phyloP scores from a whole-genome alignment of 2,113 vertebrate species.

The Coptodon rendalli region DNA sequence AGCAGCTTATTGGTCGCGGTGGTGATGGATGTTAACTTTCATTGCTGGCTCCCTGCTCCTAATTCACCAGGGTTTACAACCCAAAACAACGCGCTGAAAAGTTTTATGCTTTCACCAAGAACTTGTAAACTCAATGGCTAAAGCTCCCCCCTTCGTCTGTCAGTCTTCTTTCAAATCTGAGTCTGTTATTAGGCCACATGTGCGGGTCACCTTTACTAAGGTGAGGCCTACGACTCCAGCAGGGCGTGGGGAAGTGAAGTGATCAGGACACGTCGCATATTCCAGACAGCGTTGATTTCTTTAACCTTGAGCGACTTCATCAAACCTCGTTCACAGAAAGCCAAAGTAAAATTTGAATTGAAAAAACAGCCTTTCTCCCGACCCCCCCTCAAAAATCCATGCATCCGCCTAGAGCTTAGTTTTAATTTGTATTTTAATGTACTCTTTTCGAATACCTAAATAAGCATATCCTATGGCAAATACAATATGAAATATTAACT shows the following conservation, averaged over 20 bases:
- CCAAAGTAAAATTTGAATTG: conserved; percentile 17
- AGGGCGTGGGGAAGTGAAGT: neutral
- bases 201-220: neutral
- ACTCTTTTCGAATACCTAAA: conserved; percentile 60
- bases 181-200: neutral
- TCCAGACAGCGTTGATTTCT: neutral
- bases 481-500: conserved; percentile 71
- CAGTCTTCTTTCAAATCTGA: neutral
- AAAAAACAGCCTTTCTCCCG: neutral
- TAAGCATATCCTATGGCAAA: conserved; percentile 59
- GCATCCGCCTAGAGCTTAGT: conserved; percentile 42
- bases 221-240: neutral
- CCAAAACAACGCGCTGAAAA: conserved; percentile 35
- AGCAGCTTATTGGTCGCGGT: conserved; percentile 63
- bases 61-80: conserved; percentile 55
- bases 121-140: neutral
- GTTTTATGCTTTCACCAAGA: conserved; percentile 38
- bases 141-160: no score
- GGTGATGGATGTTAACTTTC: conserved; percentile 71
- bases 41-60: conserved; percentile 53
- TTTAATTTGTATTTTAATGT: conserved; percentile 65
- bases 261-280: neutral
- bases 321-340: neutral
- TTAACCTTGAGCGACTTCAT: neutral
- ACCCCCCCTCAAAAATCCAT: conserved; percentile 22